phyloP scores from a whole-genome alignment of 2,113 vertebrate species.

The Chiloscyllium plagiosum region DNA sequence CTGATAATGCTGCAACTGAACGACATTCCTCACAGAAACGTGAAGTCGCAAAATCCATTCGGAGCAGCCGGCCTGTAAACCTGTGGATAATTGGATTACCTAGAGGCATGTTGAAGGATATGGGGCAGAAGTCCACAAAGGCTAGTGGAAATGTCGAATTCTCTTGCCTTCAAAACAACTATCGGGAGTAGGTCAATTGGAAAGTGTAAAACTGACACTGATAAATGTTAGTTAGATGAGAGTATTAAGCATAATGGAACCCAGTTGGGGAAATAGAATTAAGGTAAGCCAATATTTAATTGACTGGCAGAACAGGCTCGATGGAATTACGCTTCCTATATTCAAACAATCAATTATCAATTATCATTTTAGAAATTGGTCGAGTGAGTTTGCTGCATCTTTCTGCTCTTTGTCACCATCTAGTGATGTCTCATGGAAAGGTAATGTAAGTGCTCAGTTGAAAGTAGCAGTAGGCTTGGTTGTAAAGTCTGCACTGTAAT shows the following conservation, averaged over 20 bases:
- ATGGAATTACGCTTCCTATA: background rate
- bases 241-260: background rate
- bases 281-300: background rate
- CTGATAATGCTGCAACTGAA: background rate
- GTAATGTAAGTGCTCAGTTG: background rate
- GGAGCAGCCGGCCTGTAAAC: background rate
- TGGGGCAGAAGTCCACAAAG: background rate
- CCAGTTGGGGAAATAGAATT: background rate
- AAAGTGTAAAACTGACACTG: background rate
- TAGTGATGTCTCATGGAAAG: background rate
- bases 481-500: background rate
- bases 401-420: background rate
- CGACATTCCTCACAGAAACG: background rate
- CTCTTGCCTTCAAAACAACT: background rate
- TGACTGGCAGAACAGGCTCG: background rate
- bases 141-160: background rate
- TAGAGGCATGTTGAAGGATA: background rate
- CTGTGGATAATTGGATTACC: background rate
- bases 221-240: background rate
- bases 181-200: background rate
- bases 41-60: background rate
- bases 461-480: background rate
- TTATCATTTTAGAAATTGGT: background rate
- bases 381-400: background rate
- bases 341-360: background rate